Conservation (phyloP, 2,113 vertebrate genomes). For the Orcinus orca region DNA sequence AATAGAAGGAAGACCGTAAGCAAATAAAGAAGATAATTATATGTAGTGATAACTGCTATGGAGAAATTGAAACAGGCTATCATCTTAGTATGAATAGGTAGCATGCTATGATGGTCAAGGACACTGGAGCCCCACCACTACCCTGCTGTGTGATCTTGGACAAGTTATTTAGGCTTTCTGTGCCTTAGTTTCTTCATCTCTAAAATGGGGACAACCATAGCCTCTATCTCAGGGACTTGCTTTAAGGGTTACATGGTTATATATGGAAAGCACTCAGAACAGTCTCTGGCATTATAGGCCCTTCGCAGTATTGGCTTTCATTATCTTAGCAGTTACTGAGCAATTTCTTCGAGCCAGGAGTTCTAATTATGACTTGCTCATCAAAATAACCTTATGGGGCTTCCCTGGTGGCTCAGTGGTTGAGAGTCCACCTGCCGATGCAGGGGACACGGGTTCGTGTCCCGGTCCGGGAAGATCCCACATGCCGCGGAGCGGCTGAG, state of each 20-base stretch:
- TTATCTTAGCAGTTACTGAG: not conserved
- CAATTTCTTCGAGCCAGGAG: not conserved
- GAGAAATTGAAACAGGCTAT: not conserved
- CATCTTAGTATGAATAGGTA: not conserved
- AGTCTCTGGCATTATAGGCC: not conserved
- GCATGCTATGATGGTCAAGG: not conserved
- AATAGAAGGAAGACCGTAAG: not conserved
- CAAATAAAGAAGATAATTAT: not conserved
- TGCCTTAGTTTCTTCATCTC: not conserved
- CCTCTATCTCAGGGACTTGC: not conserved
- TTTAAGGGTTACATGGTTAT: not conserved
- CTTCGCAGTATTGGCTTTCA: not conserved
- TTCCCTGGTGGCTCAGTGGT: too few relatives aligned
- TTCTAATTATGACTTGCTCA: not conserved
- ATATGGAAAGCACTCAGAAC: not conserved
- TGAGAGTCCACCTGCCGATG: too few relatives aligned
- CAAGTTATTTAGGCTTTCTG: not conserved
- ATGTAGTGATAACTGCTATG: not conserved
- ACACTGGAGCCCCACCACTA: not conserved
- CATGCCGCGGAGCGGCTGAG: too few relatives aligned
- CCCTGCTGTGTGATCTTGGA: not conserved
- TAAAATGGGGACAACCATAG: not conserved
- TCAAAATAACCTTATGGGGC: not conserved
- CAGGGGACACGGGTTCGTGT: too few relatives aligned
- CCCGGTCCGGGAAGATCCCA: too few relatives aligned